A percentile compares a stretch with the other conserved stretches of the same genome.
phyloP scores from a whole-genome alignment of 2,888 invertebrate species.

The Sphaerophoria taeniata region DNA sequence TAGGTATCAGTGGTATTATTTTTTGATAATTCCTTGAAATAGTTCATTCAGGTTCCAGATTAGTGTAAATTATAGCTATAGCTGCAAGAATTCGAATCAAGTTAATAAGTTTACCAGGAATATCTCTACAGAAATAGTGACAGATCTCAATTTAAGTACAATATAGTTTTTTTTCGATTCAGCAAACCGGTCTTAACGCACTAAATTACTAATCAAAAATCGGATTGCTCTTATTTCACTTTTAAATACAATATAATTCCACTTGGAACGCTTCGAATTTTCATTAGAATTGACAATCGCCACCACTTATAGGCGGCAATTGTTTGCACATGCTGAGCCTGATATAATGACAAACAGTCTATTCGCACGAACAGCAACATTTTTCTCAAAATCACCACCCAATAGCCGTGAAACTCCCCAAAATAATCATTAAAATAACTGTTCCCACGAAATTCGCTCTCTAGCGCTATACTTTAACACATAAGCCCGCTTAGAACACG shows the following conservation, averaged over 20 bases:
- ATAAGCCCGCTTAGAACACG: background rate
- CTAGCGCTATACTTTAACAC: conserved; percentile 2
- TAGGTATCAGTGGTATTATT: too few species aligned
- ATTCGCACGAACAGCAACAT: background rate
- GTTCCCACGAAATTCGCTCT: conserved; percentile 28
- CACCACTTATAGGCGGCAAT: background rate
- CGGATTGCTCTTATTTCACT: background rate
- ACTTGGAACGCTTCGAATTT: background rate
- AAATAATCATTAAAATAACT: conserved; percentile 45
- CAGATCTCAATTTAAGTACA: too few species aligned
- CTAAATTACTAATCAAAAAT: background rate
- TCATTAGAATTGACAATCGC: background rate
- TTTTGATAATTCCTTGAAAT: too few species aligned
- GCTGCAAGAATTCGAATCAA: too few species aligned
- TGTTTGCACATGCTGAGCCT: conserved; percentile 7
- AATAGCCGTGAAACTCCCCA: conserved; percentile 28
- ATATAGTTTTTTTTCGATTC: too few species aligned
- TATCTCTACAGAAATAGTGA: too few species aligned
- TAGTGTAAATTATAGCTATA: too few species aligned
- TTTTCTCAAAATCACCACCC: conserved; percentile 21
- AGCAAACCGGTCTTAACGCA: too few species aligned
- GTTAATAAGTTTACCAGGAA: too few species aligned
- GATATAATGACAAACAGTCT: background rate
- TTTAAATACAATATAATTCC: background rate
- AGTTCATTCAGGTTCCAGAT: too few species aligned